These are phyloP conservation scores for Scrobipalpa atriplicella DNA, from an alignment of 2,888 invertebrate species.

Conservation along the genomic window DNA sequence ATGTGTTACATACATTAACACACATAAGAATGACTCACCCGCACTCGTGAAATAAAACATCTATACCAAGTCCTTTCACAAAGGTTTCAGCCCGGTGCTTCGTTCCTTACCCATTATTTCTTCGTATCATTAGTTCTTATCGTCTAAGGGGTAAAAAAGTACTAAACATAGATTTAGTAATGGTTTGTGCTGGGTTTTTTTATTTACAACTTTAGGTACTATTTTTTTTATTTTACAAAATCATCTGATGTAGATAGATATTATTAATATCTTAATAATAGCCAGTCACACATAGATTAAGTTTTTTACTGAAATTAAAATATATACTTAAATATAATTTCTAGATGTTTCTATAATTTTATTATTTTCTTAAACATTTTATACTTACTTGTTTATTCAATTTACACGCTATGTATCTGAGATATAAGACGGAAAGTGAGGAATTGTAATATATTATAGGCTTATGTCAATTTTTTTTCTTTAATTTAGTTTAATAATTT, in stretches of 20 bases:
- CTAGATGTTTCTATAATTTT: not conserved
- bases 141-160: not conserved
- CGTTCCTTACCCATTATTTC: not conserved
- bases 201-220: not conserved
- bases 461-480: too few species aligned
- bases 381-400: too few species aligned
- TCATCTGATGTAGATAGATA: too few species aligned
- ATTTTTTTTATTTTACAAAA: not conserved
- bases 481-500: too few species aligned
- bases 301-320: not conserved
- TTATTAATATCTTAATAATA: not conserved
- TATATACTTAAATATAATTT: not conserved
- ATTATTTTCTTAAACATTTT: too few species aligned
- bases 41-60: too few species aligned
- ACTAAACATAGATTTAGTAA: not conserved
- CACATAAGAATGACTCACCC: too few species aligned
- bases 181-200: constrained; percentile 1
- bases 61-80: too few species aligned
- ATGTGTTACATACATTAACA: too few species aligned
- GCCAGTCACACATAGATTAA: not conserved
- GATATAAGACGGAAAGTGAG: not conserved
- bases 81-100: too few species aligned
- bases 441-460: not conserved
- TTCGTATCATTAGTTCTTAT: not conserved
- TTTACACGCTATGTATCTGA: not conserved